phyloP scores from a whole-genome alignment of 2,888 invertebrate species.

The Emmelina monodactyla region DNA sequence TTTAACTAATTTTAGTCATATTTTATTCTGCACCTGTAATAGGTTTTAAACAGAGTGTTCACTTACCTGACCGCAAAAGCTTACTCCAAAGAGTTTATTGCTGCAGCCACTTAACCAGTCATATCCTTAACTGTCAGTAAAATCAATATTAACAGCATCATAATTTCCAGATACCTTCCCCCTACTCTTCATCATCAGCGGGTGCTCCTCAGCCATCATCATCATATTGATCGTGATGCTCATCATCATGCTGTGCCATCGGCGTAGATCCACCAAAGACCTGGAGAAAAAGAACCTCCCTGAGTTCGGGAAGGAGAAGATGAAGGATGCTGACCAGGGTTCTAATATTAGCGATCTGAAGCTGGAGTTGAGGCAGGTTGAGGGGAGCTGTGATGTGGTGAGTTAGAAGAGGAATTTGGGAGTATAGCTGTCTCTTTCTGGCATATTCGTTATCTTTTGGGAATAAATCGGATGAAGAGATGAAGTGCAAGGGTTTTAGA shows the following conservation, averaged over 20 bases:
- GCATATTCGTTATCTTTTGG: too few species aligned
- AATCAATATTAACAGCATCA: slow-evolving; percentile 14
- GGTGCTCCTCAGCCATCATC: slow-evolving; percentile 78
- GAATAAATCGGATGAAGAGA: too few species aligned
- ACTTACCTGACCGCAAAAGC: too few species aligned
- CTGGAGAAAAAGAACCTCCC: slow-evolving; percentile 67
- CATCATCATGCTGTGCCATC: slow-evolving; percentile 76
- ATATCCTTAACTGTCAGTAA: too few species aligned
- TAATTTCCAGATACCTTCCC: slow-evolving; percentile 74
- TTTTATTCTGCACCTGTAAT: too few species aligned
- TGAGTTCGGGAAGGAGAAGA: slow-evolving; percentile 45
- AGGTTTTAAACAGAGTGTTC: too few species aligned
- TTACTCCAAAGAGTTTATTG: too few species aligned
- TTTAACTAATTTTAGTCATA: too few species aligned
- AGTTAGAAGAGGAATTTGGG: too few species aligned
- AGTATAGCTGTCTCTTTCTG: too few species aligned
- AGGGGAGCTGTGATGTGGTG: slow-evolving; percentile 78
- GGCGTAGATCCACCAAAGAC: slow-evolving; percentile 63
- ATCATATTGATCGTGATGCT: slow-evolving; percentile 82
- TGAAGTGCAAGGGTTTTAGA: too few species aligned
- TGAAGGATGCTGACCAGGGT: slow-evolving; percentile 82
- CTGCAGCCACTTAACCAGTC: too few species aligned
- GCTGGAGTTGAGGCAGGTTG: slow-evolving; percentile 84
- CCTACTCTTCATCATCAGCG: slow-evolving; percentile 77
- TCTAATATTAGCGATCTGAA: slow-evolving; percentile 93